These are phyloP conservation scores for Alligator mississippiensis DNA, from an alignment of 2,113 vertebrate species.

Conservation along the genomic window DNA sequence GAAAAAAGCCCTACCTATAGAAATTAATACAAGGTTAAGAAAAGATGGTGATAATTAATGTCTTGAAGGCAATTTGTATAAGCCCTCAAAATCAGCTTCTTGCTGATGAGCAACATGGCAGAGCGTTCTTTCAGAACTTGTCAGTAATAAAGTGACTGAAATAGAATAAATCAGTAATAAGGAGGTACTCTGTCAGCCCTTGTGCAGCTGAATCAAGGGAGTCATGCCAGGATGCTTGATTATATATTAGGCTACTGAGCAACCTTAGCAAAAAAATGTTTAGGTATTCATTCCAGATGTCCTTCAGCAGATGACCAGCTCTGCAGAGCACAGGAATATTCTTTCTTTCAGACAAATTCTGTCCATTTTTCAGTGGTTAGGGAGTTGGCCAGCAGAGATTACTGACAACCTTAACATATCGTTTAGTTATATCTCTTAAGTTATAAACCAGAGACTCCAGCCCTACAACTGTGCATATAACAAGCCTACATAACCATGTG, in stretches of 20 bases:
- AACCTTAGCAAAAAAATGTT: background rate
- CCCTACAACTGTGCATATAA: conserved; percentile 19
- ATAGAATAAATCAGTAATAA: background rate
- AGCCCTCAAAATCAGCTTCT: background rate
- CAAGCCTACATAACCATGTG: background rate
- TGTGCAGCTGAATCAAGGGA: background rate
- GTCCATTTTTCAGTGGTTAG: conserved; percentile 15
- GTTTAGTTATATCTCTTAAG: background rate
- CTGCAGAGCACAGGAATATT: background rate
- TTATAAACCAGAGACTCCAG: conserved; percentile 32
- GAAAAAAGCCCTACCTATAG: background rate
- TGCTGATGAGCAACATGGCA: background rate
- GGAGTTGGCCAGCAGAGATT: conserved; percentile 50
- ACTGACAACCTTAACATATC: conserved; percentile 55
- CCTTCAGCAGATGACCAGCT: background rate
- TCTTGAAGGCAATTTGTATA: background rate
- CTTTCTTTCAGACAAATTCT: conserved; percentile 23
- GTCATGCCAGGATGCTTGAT: background rate
- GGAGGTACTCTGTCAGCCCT: background rate
- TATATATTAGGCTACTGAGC: background rate
- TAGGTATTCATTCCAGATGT: background rate
- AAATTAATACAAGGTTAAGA: too few species aligned
- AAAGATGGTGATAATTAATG: too few species aligned
- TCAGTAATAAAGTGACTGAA: background rate
- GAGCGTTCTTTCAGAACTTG: background rate